Base-by-base conservation (phyloP, 2,888 invertebrate genomes). In the Lysandra bellargus region DNA sequence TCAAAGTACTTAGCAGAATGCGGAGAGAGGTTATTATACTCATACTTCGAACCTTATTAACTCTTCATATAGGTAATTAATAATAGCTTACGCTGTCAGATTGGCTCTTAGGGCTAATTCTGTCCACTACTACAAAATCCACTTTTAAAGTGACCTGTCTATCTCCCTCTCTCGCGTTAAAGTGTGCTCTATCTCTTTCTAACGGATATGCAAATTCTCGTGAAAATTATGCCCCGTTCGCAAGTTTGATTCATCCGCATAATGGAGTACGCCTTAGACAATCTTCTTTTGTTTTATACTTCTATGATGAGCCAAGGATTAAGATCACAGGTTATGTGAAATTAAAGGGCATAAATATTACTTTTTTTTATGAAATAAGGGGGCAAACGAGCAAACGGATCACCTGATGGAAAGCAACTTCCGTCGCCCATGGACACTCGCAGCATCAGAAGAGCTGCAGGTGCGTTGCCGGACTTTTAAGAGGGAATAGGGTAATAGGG, bases 161-260 rank as follows among this genome's bases (percentile, higher is more conserved):
- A 30, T 83, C 83, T 80, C 83, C 82, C 80, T 79, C 78, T 60
- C 78, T 60, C 33, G 64, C 72, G 61, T 69, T 76, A 53, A 12
- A 60, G 77, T 79, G 72, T 17, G 60, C 78, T 79, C 60, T 81
- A 44, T 88, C 88, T 83, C 84, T 80, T 82, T 88, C 81, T 82
- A 85, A 78, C 80, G 79, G 83, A 78, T 80, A 83, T 86, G 84
- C 84, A 83, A 85, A 86, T 86, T 81, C 86, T 83, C 81, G 82
- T 17, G 81, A 82, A 84, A 86, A 86, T 88, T 88, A 86, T 85
- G 83, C 84, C 84, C 60, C 37, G 73, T 78, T 84, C 85, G 83
- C 83, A 85, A 87, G 81, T 83, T 87, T 87, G 86, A 88, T 89
- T 87, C 88, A 86, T 87, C 86, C 86, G 85, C 85, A 85, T 90